Percentiles rank a stretch among this genome's conserved stretches.
Evolutionary conservation across 2,113 vertebrate species (phyloP).

Genomic region (Cheirogaleus medius): DNA sequence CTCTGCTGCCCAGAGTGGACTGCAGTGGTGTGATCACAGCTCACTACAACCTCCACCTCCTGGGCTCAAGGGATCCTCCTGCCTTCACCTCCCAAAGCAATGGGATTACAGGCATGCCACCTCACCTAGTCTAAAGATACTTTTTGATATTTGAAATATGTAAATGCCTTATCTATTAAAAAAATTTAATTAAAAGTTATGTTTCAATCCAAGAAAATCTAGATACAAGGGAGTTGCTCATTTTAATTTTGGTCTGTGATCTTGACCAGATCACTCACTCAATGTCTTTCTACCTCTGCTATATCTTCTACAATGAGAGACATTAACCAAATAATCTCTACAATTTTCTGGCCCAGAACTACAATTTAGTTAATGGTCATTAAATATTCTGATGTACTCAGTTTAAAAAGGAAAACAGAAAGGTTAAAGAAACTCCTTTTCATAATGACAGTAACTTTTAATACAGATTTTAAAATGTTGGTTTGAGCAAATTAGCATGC

Average conservation of each 20-base stretch:
- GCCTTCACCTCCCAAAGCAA: too few species aligned
- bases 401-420: not conserved
- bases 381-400: not conserved
- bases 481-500: conserved; percentile 7
- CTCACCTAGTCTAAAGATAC: not conserved
- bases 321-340: not conserved
- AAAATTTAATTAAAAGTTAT: not conserved
- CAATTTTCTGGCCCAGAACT: not conserved
- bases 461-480: not conserved
- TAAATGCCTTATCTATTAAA: not conserved
- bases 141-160: not conserved
- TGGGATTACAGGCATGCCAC: too few species aligned
- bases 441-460: not conserved
- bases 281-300: not conserved
- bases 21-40: too few species aligned
- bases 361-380: not conserved
- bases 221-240: not conserved
- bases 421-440: not conserved
- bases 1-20: too few species aligned
- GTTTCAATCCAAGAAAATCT: not conserved
- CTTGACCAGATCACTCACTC: not conserved
- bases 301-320: not conserved
- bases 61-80: too few species aligned
- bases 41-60: too few species aligned
- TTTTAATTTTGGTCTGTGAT: not conserved